A percentile compares a stretch with the other conserved stretches of the same genome.
These are phyloP conservation scores for Alethe castanea DNA, from an alignment of 2,113 vertebrate species.

Conservation along the genomic window DNA sequence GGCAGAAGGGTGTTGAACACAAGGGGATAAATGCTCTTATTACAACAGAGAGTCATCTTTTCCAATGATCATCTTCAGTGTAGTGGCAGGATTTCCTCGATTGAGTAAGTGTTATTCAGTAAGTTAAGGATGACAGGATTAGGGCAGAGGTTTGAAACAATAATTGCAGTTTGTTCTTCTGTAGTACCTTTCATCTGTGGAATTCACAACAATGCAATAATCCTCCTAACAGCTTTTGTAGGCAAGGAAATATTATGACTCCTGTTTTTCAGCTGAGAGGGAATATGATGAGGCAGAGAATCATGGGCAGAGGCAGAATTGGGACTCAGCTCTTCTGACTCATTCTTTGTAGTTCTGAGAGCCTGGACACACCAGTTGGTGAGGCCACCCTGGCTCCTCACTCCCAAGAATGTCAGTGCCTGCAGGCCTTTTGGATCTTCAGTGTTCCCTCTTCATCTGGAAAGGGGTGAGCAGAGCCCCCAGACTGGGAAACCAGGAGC, in stretches of 20 bases:
- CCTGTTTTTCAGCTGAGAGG: background rate
- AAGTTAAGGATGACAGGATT: slow-evolving; percentile 33
- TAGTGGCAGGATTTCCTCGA: slow-evolving; percentile 9
- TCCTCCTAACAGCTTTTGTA: slow-evolving; percentile 31
- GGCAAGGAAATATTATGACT: background rate
- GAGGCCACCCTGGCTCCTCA: background rate
- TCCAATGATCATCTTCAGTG: slow-evolving; percentile 14
- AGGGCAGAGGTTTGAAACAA: slow-evolving; percentile 54
- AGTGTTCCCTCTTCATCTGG: background rate
- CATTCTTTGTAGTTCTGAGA: background rate
- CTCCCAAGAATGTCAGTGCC: background rate
- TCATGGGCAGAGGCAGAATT: background rate
- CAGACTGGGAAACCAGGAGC: background rate
- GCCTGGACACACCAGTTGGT: background rate
- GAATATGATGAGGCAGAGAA: background rate
- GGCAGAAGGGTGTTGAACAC: slow-evolving; percentile 2
- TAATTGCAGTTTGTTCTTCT: slow-evolving; percentile 55
- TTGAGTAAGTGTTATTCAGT: slow-evolving; percentile 30
- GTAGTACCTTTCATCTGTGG: slow-evolving; percentile 49
- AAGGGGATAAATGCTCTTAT: slow-evolving; percentile 16
- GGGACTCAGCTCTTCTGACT: background rate
- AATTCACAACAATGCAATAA: slow-evolving; percentile 50
- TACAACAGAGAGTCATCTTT: slow-evolving; percentile 16
- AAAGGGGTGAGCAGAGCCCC: background rate
- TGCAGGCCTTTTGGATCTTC: background rate